A percentile compares a stretch with the other conserved stretches of the same genome.
phyloP scores from a whole-genome alignment of 2,797 vertebrate genomes.

The Furcifer pardalis region DNA sequence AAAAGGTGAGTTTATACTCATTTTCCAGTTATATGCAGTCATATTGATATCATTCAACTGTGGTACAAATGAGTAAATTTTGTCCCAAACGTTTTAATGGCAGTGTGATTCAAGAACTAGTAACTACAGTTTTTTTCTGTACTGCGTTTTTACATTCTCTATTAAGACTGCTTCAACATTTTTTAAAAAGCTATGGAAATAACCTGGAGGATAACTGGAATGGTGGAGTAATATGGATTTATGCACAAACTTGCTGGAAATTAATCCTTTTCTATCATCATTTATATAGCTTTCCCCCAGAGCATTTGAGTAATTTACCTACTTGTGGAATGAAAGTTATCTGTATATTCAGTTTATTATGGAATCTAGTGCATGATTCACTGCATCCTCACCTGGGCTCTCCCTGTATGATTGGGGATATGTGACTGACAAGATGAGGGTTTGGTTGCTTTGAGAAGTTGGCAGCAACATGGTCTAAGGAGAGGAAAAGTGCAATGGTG shows the following conservation, averaged over 20 bases:
- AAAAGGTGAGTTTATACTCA: slow-evolving; percentile 35
- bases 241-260: slow-evolving; percentile 64
- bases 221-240: slow-evolving; percentile 57
- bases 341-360: slow-evolving; percentile 61
- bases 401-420: slow-evolving; percentile 50
- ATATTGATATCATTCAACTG: slow-evolving; percentile 31
- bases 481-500: slow-evolving; percentile 10
- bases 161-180: slow-evolving; percentile 45
- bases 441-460: slow-evolving; percentile 54
- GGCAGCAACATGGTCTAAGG: slow-evolving; percentile 38
- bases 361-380: slow-evolving; percentile 60
- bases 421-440: slow-evolving; percentile 60
- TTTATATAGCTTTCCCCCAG: slow-evolving; percentile 60
- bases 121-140: slow-evolving; percentile 42
- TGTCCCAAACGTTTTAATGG: slow-evolving; percentile 49
- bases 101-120: slow-evolving; percentile 55
- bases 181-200: slow-evolving; percentile 24
- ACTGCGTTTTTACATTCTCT: slow-evolving; percentile 47
- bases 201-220: slow-evolving; percentile 62
- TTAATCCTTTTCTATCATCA: slow-evolving; percentile 66
- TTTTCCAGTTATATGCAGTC: slow-evolving; percentile 40
- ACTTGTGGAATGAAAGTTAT: slow-evolving; percentile 51
- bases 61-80: slow-evolving; percentile 52
- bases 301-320: slow-evolving; percentile 63
- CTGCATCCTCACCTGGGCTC: slow-evolving; percentile 34